Base-by-base conservation (phyloP, 2,113 vertebrate genomes). In the Proterorhinus semilunaris region DNA sequence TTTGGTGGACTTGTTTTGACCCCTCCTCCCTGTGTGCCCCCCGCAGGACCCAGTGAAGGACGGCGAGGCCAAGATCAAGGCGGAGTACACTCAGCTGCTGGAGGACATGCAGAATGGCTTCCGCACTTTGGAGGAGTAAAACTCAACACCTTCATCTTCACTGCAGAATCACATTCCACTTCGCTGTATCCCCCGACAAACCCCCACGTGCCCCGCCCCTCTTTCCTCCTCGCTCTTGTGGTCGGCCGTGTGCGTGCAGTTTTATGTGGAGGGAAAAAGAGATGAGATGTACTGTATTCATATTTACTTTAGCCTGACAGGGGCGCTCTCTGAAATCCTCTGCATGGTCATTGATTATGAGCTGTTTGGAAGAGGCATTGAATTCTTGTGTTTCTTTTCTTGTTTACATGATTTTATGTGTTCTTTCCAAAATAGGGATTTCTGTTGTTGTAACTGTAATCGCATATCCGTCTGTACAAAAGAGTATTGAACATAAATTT, bases 21-120 rank as follows among this genome's bases (percentile, higher is more conserved):
- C 13, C 43, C 49, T 66, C 6, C 69, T 65, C 54, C 13, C 4
- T 73, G 15, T 57, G 16, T 70, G 3, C 11, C 6, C 27, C 74
- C 88, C 64, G 3, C 78, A 99, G 97, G 97, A 99, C 86, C 97
- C 97, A 0, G 88, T 95, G 80, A 98, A 98, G 90, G 97, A 99
- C 0, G 97, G 97, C 1, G 97, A 99, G 86, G 82, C 91, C 21
- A 99, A 98, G 90, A 97, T 99, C 79, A 99, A 98, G 89, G 94
- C 90, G 0, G 97, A 99, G 78, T 98, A 96, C 10, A 92, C 93
- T 66, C 96, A 98, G 82, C 95, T 99, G 43, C 82, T 94, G 86
- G 97, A 99, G 88, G 97, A 99, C 81, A 99, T 99, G 97, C 97
- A 99, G 93, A 99, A 96, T 44, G 91, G 91, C 68, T 99, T 99